Evolutionary conservation across 2,113 vertebrate genomes (phyloP).

Genomic region (Bambusicola thoracicus): DNA sequence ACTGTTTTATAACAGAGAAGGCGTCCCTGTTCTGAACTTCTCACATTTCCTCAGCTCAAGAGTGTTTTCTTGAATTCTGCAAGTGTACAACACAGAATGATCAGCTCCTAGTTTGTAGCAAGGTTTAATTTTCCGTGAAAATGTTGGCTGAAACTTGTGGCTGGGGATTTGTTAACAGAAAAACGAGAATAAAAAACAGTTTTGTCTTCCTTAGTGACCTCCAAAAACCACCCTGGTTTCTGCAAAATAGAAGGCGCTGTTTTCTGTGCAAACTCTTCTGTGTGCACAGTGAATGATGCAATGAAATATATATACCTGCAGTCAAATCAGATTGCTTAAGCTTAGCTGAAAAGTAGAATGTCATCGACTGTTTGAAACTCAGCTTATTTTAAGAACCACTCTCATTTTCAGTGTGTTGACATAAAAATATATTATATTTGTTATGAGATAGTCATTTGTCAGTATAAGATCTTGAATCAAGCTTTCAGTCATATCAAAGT

Average conservation of each 20-base stretch:
- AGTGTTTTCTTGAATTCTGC: background rate
- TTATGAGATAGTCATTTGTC: background rate
- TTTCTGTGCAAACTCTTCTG: background rate
- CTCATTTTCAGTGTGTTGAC: background rate
- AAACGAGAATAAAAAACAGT: background rate
- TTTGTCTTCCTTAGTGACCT: background rate
- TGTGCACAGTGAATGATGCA: background rate
- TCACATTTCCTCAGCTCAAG: background rate
- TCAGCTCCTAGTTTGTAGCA: background rate
- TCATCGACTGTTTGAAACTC: background rate
- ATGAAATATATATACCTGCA: background rate
- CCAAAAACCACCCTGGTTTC: background rate
- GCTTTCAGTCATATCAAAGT: background rate
- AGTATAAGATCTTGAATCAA: background rate
- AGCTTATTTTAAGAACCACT: background rate
- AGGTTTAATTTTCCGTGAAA: conserved; percentile 7
- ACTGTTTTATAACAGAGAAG: background rate
- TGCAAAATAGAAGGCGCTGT: background rate
- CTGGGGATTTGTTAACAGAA: background rate
- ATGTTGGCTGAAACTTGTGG: background rate
- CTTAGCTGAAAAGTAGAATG: background rate
- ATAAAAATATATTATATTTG: background rate
- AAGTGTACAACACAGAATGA: accelerated
- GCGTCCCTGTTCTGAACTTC: background rate
- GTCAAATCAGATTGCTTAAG: background rate